These are phyloP conservation scores for Ascaphus truei DNA, from an alignment of 2,113 vertebrate genomes.

Conservation along the genomic window DNA sequence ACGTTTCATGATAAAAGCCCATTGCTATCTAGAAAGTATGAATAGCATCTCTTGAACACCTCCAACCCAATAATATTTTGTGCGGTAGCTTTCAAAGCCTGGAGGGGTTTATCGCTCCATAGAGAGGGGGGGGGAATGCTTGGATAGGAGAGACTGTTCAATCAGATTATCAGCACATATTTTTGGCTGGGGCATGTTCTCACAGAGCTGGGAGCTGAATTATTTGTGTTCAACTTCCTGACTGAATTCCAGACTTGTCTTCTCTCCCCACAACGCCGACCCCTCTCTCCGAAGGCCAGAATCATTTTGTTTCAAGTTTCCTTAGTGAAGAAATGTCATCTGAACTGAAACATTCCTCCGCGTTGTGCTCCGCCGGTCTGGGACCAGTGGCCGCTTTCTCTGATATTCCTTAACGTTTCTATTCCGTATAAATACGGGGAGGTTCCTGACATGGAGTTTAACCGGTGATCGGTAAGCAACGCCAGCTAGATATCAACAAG, in stretches of 20 bases:
- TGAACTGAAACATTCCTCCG: not conserved
- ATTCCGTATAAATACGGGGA: too few species aligned
- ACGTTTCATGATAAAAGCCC: not conserved
- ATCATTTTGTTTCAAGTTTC: not conserved
- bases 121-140: not conserved
- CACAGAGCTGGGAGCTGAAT: not conserved
- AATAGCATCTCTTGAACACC: not conserved
- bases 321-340: not conserved
- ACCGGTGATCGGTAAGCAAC: too few species aligned
- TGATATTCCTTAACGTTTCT: too few species aligned
- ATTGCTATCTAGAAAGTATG: not conserved
- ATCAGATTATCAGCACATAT: conserved; percentile 2
- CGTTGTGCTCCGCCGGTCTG: too few species aligned
- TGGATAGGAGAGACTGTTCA: not conserved
- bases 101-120: not conserved
- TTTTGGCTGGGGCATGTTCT: conserved; percentile 4
- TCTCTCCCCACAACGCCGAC: too few species aligned
- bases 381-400: too few species aligned
- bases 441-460: too few species aligned
- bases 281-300: not conserved
- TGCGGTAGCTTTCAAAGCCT: not conserved
- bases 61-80: not conserved
- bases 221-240: conserved; percentile 5
- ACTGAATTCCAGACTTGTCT: not conserved
- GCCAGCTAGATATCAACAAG: too few species aligned